These are phyloP conservation scores for Bufo gargarizans DNA, from an alignment of 2,113 vertebrate species.

Conservation along the genomic window DNA sequence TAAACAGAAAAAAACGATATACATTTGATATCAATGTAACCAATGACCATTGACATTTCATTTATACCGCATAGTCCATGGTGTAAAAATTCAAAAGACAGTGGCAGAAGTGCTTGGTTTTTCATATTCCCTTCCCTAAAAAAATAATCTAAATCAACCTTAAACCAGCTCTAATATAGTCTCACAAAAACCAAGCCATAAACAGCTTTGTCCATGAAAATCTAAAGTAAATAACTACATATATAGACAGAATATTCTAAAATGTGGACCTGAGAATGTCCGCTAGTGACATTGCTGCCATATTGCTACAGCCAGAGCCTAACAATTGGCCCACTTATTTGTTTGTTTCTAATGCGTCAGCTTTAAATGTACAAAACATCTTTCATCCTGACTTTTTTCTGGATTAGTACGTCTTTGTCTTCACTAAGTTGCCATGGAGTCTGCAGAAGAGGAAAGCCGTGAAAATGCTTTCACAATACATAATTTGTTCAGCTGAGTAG, in stretches of 20 bases:
- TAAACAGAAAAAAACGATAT: too few species aligned
- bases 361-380: conserved; percentile 44
- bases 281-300: background rate
- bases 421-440: conserved; percentile 51
- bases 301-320: background rate
- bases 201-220: too few species aligned
- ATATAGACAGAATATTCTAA: background rate
- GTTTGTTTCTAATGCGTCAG: conserved; percentile 26
- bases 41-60: too few species aligned
- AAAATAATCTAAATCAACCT: too few species aligned
- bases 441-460: conserved; percentile 36
- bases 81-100: too few species aligned
- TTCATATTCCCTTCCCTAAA: too few species aligned
- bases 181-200: too few species aligned
- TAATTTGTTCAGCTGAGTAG: conserved; percentile 39
- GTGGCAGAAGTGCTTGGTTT: too few species aligned
- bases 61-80: too few species aligned
- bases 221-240: too few species aligned
- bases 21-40: too few species aligned
- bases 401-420: conserved; percentile 52
- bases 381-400: conserved; percentile 47
- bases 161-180: too few species aligned
- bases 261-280: background rate
- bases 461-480: conserved; percentile 49
- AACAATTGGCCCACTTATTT: conserved; percentile 27